Evolutionary conservation across 2,888 invertebrate species (phyloP).

Genomic region (Acanthopleura granulata): DNA sequence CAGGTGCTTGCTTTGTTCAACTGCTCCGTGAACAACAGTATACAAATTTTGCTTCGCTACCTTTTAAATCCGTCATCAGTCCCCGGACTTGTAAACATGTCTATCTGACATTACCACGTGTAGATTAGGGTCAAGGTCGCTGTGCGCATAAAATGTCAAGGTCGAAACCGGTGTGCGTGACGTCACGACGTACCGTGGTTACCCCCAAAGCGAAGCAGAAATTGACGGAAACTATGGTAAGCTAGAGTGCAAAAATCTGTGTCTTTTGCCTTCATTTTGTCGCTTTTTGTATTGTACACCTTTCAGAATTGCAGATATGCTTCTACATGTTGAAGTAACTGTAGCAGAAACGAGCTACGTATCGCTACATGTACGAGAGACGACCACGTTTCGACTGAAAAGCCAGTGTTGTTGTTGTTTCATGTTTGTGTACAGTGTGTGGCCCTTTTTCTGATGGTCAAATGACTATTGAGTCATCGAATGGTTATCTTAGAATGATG

Average conservation of each 20-base stretch:
- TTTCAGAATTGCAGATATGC: too few species aligned
- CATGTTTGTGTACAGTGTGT: too few species aligned
- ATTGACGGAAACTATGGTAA: conserved; percentile 29
- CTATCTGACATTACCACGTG: conserved; percentile 10
- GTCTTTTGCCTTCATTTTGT: too few species aligned
- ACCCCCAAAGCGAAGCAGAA: conserved; percentile 37
- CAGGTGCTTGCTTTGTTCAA: neutral
- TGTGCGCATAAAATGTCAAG: neutral
- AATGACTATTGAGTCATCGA: too few species aligned
- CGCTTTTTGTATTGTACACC: too few species aligned
- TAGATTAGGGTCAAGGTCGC: neutral
- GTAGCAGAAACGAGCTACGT: too few species aligned
- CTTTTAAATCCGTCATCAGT: neutral
- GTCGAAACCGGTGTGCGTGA: conserved; percentile 31
- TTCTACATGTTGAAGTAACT: too few species aligned
- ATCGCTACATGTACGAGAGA: too few species aligned
- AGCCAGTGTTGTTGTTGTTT: too few species aligned
- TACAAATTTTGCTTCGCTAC: neutral
- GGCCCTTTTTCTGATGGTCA: too few species aligned
- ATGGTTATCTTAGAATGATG: too few species aligned
- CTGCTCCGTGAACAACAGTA: neutral
- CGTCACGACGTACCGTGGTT: conserved; percentile 49
- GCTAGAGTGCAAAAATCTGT: neutral
- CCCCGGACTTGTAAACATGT: neutral
- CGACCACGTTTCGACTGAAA: too few species aligned